These are phyloP conservation scores for Tragulus kanchil DNA, from an alignment of 2,113 vertebrate genomes.

Conservation along the genomic window DNA sequence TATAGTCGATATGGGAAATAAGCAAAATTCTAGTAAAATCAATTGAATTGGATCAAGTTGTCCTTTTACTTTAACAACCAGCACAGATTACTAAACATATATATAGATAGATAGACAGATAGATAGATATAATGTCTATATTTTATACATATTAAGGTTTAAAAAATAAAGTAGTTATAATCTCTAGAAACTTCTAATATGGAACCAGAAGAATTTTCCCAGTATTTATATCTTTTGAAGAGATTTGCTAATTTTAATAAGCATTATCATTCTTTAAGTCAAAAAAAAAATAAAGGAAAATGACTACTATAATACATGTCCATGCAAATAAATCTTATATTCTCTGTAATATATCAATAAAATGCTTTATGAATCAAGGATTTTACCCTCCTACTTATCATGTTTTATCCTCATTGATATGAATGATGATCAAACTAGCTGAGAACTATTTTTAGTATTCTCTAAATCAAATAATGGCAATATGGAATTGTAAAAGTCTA, in stretches of 20 bases:
- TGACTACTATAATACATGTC: not conserved
- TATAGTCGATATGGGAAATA: not conserved
- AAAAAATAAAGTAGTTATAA: not conserved
- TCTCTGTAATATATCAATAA: not conserved
- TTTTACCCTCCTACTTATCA: not conserved
- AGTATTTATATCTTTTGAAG: conserved; percentile 27
- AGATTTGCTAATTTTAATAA: not conserved
- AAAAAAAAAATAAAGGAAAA: too few species aligned
- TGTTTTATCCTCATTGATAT: conserved; percentile 13
- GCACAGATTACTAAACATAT: not conserved
- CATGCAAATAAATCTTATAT: not conserved
- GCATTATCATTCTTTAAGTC: not conserved
- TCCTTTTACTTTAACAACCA: not conserved
- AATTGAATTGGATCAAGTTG: not conserved
- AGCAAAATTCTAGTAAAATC: not conserved
- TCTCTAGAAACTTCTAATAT: not conserved
- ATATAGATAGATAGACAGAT: too few species aligned
- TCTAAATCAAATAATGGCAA: not conserved
- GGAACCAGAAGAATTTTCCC: not conserved
- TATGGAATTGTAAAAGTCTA: not conserved
- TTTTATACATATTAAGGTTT: not conserved
- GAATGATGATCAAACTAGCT: not conserved
- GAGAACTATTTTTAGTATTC: not conserved
- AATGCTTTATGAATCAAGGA: not conserved
- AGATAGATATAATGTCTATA: not conserved